Base-by-base conservation (phyloP, 1,140 invertebrate species). In the Mizuhopecten yessoensis region DNA sequence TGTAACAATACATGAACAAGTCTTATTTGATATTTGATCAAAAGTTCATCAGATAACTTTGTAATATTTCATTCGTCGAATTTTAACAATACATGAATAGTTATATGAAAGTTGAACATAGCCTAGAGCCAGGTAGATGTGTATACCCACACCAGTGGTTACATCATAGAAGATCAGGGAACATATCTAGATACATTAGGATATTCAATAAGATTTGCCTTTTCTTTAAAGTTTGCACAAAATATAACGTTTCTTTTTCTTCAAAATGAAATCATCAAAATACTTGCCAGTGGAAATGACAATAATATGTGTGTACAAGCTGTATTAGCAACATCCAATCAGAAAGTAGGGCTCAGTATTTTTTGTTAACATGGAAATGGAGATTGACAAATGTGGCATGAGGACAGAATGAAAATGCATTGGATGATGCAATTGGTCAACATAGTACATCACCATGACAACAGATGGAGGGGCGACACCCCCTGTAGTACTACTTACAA, bases 361-460 rank as follows among this genome's bases (percentile, higher is more conserved):
- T 9, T 75, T n/a, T 75, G n/a, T n/a, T 75, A n/a, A 75, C 5
- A 75, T 29, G 17, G 1, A n/a, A 9, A 75, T 75, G 57, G 57
- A n/a, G 9, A 75, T 13, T 75, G 57, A 75, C 42, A 45, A 17
- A 75, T 75, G 23, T 5, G 57, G 29, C 20, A 75, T 57, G 45
- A 57, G 45, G 23, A 57, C 13, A 57, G 45, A 23, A 75, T 75
- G n/a, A 75, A 9, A 75, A 75, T 29, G 57, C 57, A 75, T 75
- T 75, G 23, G 29, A 75, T 75, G 57, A 75, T 75, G 57, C 9
- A 75, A 75, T 75, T 75, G 57, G 57, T 75, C 57, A 75, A 75
- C 57, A 75, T 75, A 75, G 57, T 75, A 75, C 57, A 75, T 75
- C 57, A 75, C 57, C 57, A 75, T 75, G 57, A 75, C 57, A 75